Evolutionary conservation across 1,140 invertebrate species (phyloP), one percentile per base, ranked within the genome.

Genomic region (Scaptomyza graminum): DNA sequence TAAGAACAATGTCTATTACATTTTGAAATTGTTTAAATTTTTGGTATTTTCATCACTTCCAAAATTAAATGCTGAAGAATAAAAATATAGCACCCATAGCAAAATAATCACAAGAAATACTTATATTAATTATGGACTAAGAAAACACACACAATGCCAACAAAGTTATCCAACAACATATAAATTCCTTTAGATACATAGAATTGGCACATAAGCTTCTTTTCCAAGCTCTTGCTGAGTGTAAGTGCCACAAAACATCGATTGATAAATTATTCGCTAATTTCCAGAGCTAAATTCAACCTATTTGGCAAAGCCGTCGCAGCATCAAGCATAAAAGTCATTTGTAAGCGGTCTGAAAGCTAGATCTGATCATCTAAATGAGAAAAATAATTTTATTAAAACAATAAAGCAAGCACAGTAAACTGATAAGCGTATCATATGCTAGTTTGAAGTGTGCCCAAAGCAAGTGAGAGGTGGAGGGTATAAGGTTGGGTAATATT

Each of bases 321-420:
- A 66, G 54, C 34, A 54, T 59, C 54, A 51, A 34, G 37, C 64
- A 67, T 60, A 51, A 60, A 67, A 44, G 25, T 67, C 60, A 51
- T 15, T 59, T 34, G 43, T 22, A 15, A 8, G 28, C 43, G 41
- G 9, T 37, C 22, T 12, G 3, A 1, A 2, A 1, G 7, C 13
- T 13, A 51, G 28, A 28, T 18, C 18, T 18, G 18, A 3, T 3
- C 18, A 18, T 34, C 0, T 46, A 18, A 25, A 55, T 49, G 34
- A 22, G 43, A 51, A 65, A 64, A 56, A 61, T 65, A 70, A 70
- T 70, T 70, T 70, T 56, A 70, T 70, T 64, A 65, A 70, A 70
- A 70, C 67, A 70, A 70, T 70, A 57, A 70, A 63, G 59, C 66
- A 63, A 69, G 66, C 66, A 55, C 28, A 55, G 66, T 63, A 69